phyloP scores from a whole-genome alignment of 2,888 invertebrate species.

The Nephrotoma appendiculata region DNA sequence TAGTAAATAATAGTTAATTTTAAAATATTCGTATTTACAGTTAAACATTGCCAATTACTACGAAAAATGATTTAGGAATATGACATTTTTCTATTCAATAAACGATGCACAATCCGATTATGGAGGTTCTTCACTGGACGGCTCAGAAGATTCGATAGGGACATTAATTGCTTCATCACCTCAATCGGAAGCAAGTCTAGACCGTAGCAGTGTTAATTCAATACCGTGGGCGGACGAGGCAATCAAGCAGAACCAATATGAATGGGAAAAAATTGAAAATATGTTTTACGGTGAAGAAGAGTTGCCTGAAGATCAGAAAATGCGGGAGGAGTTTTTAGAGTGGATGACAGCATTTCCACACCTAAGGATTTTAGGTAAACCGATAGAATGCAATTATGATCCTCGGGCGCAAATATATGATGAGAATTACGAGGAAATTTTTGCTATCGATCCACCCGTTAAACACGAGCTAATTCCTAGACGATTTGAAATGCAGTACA shows the following conservation, averaged over 20 bases:
- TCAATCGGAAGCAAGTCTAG: conserved; percentile 17
- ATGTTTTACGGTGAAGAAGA: conserved; percentile 25
- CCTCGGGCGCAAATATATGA: background rate
- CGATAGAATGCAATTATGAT: background rate
- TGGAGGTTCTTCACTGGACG: background rate
- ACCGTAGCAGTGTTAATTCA: conserved; percentile 30
- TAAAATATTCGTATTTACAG: background rate
- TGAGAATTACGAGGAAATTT: conserved; percentile 9
- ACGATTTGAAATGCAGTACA: background rate
- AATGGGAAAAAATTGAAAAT: conserved; percentile 30
- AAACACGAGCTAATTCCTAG: background rate
- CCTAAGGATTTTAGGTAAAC: conserved; percentile 9
- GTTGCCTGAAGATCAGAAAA: conserved; percentile 20
- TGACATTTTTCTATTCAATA: conserved; percentile 1
- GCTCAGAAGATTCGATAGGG: background rate
- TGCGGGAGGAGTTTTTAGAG: conserved; percentile 26
- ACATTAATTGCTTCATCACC: background rate
- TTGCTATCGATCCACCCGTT: conserved; percentile 8
- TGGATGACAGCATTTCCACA: conserved; percentile 29
- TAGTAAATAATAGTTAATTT: background rate
- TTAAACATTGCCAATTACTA: background rate
- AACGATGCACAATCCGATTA: background rate
- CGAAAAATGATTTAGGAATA: background rate
- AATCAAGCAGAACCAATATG: conserved; percentile 29
- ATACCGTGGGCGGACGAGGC: conserved; percentile 34